Conservation (phyloP, 2,113 vertebrate species). For the Sula dactylatra region DNA sequence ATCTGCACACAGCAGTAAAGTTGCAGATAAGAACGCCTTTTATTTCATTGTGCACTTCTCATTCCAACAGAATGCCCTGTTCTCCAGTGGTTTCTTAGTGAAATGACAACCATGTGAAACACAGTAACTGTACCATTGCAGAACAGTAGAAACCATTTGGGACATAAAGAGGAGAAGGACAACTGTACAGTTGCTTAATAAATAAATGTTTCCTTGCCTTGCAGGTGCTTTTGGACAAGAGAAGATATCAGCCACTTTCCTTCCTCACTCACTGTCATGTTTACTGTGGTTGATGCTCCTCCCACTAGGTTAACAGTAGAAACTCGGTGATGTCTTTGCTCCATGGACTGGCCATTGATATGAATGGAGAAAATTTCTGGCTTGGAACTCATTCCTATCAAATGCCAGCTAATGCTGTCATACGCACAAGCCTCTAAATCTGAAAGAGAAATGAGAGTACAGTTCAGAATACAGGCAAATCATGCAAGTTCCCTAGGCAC, state of each 20-base stretch:
- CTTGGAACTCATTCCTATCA: constrained; percentile 90
- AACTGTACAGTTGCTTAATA: background rate
- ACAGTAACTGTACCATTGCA: background rate
- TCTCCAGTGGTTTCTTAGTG: background rate
- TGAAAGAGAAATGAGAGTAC: constrained; percentile 54
- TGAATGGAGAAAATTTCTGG: constrained; percentile 93
- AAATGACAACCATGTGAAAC: background rate
- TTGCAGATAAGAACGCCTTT: background rate
- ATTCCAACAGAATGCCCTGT: background rate
- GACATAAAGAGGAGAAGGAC: background rate
- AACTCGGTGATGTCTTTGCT: constrained; percentile 78
- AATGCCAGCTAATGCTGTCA: constrained; percentile 84
- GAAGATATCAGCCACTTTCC: constrained; percentile 91
- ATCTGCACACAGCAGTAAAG: background rate
- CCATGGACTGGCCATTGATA: constrained; percentile 89
- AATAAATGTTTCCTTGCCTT: constrained; percentile 76
- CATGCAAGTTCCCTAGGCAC: background rate
- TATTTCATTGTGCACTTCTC: background rate
- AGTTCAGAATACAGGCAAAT: background rate
- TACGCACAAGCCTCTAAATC: constrained; percentile 81
- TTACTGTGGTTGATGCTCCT: constrained; percentile 81
- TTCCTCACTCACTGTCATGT: constrained; percentile 78
- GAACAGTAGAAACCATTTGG: background rate
- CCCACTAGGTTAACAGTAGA: constrained; percentile 86
- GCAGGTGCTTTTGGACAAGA: constrained; percentile 80